phyloP scores from a whole-genome alignment of 2,113 vertebrate genomes.

The Rhipidura dahli region DNA sequence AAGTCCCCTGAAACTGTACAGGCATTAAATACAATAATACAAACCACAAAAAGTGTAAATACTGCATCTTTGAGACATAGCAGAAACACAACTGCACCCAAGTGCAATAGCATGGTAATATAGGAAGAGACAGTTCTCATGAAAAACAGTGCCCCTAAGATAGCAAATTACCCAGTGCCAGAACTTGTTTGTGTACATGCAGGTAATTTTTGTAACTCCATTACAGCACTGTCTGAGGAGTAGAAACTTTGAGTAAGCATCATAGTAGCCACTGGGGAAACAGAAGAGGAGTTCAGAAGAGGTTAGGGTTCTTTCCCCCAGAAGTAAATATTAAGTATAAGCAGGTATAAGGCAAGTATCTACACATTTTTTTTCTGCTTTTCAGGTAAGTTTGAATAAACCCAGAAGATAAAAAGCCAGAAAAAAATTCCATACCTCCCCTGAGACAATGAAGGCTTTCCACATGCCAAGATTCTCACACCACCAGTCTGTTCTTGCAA shows the following conservation, averaged over 20 bases:
- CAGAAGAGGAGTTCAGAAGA: background rate
- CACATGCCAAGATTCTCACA: conserved; percentile 95
- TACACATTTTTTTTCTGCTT: background rate
- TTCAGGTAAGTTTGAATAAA: background rate
- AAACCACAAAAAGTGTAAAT: background rate
- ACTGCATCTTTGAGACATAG: background rate
- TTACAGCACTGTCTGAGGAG: background rate
- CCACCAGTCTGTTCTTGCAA: conserved; percentile 96
- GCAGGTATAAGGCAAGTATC: background rate
- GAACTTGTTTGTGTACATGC: background rate
- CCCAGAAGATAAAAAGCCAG: background rate
- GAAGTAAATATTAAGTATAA: background rate
- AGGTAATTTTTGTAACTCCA: background rate
- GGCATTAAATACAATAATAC: background rate
- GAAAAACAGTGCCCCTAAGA: background rate
- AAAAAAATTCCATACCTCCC: conserved; percentile 77
- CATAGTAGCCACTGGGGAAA: background rate
- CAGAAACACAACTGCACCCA: background rate
- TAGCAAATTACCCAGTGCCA: background rate
- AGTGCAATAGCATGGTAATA: background rate
- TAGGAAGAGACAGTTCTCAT: background rate
- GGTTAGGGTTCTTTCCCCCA: background rate
- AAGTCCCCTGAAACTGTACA: background rate
- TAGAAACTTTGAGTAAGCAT: background rate
- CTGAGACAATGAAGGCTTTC: conserved; percentile 85